Evolutionary conservation across 2,113 vertebrate genomes (phyloP).

Genomic region (Heterotis niloticus): DNA sequence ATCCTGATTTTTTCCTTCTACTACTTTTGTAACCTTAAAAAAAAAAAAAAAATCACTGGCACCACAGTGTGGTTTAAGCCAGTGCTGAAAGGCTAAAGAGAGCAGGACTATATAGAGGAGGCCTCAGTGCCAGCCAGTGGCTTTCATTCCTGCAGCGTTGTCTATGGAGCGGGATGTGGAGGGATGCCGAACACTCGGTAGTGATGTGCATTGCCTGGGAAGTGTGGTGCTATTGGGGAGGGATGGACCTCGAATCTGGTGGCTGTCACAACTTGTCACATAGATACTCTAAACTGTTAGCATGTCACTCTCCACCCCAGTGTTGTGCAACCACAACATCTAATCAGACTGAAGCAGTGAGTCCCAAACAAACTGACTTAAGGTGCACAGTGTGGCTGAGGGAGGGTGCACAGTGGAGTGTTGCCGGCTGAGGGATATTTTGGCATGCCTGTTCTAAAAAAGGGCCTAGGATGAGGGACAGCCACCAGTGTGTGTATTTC

Average conservation of each 20-base stretch:
- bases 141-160: constrained; percentile 86
- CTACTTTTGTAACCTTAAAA: too few species aligned
- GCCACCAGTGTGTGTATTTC: constrained; percentile 21
- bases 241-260: background rate
- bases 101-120: constrained; percentile 33
- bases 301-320: background rate
- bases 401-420: too few species aligned
- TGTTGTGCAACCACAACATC: too few species aligned
- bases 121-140: constrained; percentile 40
- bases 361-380: too few species aligned
- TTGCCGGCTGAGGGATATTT: too few species aligned
- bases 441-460: background rate
- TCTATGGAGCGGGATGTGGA: constrained; percentile 83
- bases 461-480: background rate
- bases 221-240: constrained; percentile 30
- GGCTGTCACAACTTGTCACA: constrained; percentile 33
- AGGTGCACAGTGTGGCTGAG: too few species aligned
- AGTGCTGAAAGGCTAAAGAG: background rate
- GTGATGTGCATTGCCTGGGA: constrained; percentile 64
- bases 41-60: too few species aligned
- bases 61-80: background rate
- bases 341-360: too few species aligned
- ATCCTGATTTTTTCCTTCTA: too few species aligned
- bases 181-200: constrained; percentile 81
- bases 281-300: background rate